Evolutionary conservation across 2,113 vertebrate genomes (phyloP).

Genomic region (Meriones unguiculatus): DNA sequence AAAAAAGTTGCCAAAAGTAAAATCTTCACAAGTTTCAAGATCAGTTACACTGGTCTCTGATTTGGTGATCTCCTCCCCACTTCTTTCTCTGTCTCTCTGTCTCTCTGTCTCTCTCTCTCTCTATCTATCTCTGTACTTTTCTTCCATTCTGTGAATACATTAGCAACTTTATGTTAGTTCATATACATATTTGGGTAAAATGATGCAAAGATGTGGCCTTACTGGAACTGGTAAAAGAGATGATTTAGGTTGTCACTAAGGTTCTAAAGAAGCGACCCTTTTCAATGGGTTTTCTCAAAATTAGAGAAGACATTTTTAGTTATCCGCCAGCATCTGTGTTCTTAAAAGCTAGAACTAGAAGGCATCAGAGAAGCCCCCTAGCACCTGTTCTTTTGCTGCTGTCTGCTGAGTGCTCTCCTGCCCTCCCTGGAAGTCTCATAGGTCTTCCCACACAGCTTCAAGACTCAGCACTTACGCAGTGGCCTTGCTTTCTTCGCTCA

Average conservation of each 20-base stretch:
- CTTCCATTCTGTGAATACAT: not conserved
- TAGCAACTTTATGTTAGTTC: constrained; percentile 19
- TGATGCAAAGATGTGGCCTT: not conserved
- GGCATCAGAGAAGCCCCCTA: not conserved
- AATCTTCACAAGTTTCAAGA: constrained; percentile 15
- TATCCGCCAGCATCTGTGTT: constrained; percentile 1
- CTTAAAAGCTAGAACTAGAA: constrained; percentile 46
- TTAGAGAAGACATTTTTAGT: constrained; percentile 15
- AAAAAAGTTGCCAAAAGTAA: not conserved
- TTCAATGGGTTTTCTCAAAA: constrained; percentile 13
- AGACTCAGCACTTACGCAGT: not conserved
- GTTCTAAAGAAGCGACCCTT: not conserved
- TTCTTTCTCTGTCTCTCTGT: no score
- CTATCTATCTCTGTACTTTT: not conserved
- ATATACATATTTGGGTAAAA: constrained; percentile 26
- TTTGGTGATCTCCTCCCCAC: not conserved
- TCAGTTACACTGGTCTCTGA: not conserved
- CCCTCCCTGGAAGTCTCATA: not conserved
- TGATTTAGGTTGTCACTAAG: not conserved
- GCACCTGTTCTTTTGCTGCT: not conserved
- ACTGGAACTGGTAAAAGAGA: not conserved
- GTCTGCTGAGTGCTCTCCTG: not conserved
- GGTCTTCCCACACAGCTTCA: not conserved
- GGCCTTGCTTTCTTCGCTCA: not conserved
- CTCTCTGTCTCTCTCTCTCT: no score